A percentile compares a stretch with the other conserved stretches of the same genome.
These are phyloP conservation scores for Oreochromis aureus DNA, from an alignment of 2,113 vertebrate genomes.

Conservation along the genomic window DNA sequence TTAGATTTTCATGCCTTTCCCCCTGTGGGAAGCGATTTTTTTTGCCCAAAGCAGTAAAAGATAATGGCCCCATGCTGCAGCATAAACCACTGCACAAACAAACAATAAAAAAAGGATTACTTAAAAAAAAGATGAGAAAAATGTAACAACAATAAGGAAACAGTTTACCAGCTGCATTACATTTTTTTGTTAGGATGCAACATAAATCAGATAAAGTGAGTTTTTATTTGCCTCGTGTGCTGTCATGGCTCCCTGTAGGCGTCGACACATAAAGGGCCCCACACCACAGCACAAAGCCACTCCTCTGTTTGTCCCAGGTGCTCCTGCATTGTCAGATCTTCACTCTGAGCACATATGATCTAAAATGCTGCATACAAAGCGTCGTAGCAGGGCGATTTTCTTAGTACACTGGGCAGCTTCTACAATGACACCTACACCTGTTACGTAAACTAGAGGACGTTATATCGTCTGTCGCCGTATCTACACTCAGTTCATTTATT, in stretches of 20 bases:
- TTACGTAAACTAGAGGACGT: background rate
- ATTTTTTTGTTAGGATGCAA: background rate
- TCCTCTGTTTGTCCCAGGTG: background rate
- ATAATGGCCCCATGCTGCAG: background rate
- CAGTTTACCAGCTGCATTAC: background rate
- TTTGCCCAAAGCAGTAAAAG: background rate
- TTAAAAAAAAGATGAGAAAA: background rate
- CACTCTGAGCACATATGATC: background rate
- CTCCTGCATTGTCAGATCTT: background rate
- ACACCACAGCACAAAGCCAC: background rate
- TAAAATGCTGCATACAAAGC: background rate
- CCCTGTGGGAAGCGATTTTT: background rate
- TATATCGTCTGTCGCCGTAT: background rate
- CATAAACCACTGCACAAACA: background rate
- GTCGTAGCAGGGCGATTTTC: background rate
- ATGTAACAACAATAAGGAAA: background rate
- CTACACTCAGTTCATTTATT: background rate
- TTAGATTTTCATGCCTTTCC: background rate
- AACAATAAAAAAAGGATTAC: background rate
- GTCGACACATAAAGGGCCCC: background rate
- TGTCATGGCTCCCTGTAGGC: background rate
- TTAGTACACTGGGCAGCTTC: fast-evolving
- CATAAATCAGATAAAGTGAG: background rate
- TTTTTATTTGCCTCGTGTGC: background rate
- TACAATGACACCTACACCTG: background rate